phyloP scores from a whole-genome alignment of 2,113 vertebrate genomes.

The Paramormyrops kingsleyae region DNA sequence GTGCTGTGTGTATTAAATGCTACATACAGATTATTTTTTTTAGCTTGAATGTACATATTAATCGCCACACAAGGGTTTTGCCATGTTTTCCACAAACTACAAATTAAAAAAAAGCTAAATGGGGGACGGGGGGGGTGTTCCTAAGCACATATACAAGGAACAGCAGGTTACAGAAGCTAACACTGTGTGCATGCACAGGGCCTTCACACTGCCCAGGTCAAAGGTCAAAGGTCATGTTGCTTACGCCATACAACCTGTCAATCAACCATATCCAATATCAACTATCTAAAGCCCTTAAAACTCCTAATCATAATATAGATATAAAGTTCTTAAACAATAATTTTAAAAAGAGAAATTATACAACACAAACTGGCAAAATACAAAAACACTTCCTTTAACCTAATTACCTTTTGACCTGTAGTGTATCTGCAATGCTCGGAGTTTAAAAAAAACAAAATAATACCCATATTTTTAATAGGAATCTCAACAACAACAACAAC shows the following conservation, averaged over 20 bases:
- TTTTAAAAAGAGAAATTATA: constrained; percentile 39
- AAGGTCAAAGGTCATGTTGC: constrained; percentile 20
- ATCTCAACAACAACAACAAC: constrained; percentile 2
- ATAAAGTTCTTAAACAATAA: constrained; percentile 47
- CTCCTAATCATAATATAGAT: constrained; percentile 48
- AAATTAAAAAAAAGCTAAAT: constrained; percentile 50
- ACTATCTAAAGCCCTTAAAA: constrained; percentile 40
- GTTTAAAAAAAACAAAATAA: constrained; percentile 16
- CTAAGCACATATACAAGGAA: constrained; percentile 42
- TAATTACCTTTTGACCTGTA: constrained; percentile 33
- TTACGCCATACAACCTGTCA: constrained; percentile 19
- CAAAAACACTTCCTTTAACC: constrained; percentile 27
- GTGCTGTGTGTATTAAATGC: constrained; percentile 67
- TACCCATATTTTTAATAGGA: constrained; percentile 21
- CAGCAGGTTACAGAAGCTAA: constrained; percentile 55
- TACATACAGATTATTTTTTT: constrained; percentile 65
- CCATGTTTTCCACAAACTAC: constrained; percentile 60
- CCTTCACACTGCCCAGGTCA: constrained; percentile 14
- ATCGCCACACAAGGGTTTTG: constrained; percentile 51
- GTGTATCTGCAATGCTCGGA: constrained; percentile 39
- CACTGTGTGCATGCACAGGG: constrained; percentile 64
- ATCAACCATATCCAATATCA: constrained; percentile 11
- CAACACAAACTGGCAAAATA: constrained; percentile 33
- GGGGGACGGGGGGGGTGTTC: constrained; percentile 35
- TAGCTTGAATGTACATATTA: constrained; percentile 60